Conservation (phyloP, 2,797 vertebrate species). For the Danio choprae region DNA sequence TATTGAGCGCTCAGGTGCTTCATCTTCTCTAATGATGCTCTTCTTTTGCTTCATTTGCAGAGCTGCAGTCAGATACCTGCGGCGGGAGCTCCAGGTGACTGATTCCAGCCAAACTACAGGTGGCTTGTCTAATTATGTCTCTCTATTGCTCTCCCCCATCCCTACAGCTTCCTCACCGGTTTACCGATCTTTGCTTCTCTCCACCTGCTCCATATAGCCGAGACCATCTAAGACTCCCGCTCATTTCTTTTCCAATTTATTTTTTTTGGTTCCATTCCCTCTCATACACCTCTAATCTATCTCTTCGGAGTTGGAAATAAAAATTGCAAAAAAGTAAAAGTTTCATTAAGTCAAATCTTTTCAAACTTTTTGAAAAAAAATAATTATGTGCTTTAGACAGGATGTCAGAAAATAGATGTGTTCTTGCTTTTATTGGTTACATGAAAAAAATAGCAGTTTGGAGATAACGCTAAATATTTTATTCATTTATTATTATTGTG, state of each 20-base stretch:
- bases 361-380: neutral
- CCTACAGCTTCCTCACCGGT: slow-evolving; percentile 4
- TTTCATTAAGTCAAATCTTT: neutral
- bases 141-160: neutral
- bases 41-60: slow-evolving; percentile 49
- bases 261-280: neutral
- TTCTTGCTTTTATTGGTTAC: neutral
- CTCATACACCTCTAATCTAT: neutral
- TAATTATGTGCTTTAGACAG: too few species aligned
- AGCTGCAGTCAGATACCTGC: slow-evolving; percentile 42
- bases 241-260: slow-evolving; percentile 2
- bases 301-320: neutral
- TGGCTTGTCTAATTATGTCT: slow-evolving; percentile 56
- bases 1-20: slow-evolving; percentile 44
- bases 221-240: neutral
- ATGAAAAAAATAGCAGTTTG: neutral
- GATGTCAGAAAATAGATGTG: too few species aligned
- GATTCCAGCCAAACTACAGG: slow-evolving; percentile 48
- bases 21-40: slow-evolving; percentile 58
- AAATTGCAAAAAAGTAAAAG: neutral
- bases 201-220: slow-evolving; percentile 24
- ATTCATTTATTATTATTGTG: too few species aligned
- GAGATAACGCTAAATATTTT: neutral
- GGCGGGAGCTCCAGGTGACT: slow-evolving; percentile 23
- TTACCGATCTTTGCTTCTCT: slow-evolving; percentile 7